phyloP scores from a whole-genome alignment of 2,797 vertebrate species.

The Aythya fuligula region DNA sequence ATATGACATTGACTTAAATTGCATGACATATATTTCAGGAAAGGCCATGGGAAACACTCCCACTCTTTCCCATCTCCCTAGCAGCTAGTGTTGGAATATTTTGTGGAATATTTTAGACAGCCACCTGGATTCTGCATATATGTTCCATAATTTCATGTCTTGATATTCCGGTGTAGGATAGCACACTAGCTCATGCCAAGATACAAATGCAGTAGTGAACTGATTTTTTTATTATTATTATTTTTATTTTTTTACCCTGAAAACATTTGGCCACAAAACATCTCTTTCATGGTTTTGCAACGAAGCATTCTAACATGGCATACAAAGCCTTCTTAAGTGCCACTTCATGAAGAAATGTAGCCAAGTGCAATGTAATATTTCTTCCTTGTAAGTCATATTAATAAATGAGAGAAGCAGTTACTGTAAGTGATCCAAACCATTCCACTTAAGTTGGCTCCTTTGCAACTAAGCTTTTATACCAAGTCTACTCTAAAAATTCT shows the following conservation, averaged over 20 bases:
- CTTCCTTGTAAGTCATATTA: not conserved
- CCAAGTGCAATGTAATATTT: not conserved
- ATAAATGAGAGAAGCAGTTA: not conserved
- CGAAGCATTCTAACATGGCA: not conserved
- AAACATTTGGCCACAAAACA: not conserved
- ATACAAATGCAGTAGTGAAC: not conserved
- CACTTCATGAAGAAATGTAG: not conserved
- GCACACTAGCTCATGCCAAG: not conserved
- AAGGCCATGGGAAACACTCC: not conserved
- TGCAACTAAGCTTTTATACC: not conserved
- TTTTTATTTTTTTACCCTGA: not conserved
- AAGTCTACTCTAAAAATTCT: not conserved
- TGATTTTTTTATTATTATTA: not conserved
- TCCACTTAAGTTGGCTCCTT: not conserved
- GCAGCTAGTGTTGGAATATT: not conserved
- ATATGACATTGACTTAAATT: not conserved
- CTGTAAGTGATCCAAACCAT: not conserved
- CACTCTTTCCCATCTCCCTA: not conserved
- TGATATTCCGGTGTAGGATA: not conserved
- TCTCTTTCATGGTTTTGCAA: not conserved
- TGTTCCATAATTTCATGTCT: not conserved
- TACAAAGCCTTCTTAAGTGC: not conserved
- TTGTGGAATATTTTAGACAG: not conserved
- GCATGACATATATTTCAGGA: not conserved
- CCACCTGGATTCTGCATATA: not conserved